Percentiles rank a stretch among this genome's conserved stretches.
These are phyloP conservation scores for Tenrec ecaudatus DNA, from an alignment of 2,113 vertebrate species.

Conservation along the genomic window DNA sequence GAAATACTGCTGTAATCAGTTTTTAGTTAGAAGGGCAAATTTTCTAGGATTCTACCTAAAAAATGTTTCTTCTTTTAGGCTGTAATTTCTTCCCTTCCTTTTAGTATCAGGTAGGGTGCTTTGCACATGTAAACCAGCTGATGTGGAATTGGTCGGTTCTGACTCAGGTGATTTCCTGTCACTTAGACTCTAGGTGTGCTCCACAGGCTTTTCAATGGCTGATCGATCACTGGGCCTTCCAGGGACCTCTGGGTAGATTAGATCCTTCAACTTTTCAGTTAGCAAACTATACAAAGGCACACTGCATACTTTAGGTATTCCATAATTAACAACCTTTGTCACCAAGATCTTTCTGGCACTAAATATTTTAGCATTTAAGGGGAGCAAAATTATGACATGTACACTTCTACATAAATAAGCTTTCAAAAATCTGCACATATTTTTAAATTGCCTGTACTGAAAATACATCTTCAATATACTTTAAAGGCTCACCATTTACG, in stretches of 20 bases:
- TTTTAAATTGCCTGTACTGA: constrained; percentile 24
- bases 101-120: background rate
- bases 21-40: background rate
- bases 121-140: background rate
- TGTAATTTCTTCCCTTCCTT: background rate
- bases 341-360: constrained; percentile 21
- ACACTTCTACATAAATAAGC: background rate
- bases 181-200: background rate
- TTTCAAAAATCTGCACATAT: background rate
- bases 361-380: constrained; percentile 47
- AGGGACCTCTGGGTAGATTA: background rate
- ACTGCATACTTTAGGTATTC: background rate
- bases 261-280: background rate
- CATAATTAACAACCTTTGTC: background rate
- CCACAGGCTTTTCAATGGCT: background rate
- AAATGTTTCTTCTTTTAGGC: constrained; percentile 5
- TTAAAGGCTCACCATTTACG: background rate
- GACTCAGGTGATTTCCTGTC: background rate
- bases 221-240: background rate
- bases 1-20: background rate
- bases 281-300: background rate
- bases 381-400: background rate
- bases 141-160: background rate
- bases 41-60: background rate
- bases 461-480: constrained; percentile 33